phyloP scores from a whole-genome alignment of 2,888 invertebrate genomes.

The Agelastica alni region DNA sequence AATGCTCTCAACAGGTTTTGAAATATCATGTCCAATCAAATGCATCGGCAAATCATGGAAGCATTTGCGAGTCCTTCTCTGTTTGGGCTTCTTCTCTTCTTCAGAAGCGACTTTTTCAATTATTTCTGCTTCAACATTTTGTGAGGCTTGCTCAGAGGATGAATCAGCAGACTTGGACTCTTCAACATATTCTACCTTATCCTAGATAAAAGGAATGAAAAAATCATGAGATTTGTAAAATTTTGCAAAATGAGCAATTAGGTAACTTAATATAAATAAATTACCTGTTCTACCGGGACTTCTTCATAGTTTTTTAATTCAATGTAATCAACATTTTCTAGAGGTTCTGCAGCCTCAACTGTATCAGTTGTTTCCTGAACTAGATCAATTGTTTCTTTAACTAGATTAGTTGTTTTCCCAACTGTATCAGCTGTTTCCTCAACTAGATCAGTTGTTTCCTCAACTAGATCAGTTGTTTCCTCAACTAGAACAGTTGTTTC shows the following conservation, averaged over 20 bases:
- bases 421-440: too few species aligned
- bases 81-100: slow-evolving; percentile 2
- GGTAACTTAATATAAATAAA: not conserved
- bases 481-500: slow-evolving; percentile 4
- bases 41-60: slow-evolving; percentile 51
- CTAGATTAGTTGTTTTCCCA: not conserved
- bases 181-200: not conserved
- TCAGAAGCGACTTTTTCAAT: not conserved
- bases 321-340: not conserved
- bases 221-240: not conserved
- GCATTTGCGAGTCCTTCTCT: slow-evolving; percentile 38
- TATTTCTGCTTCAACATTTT: not conserved
- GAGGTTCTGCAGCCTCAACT: not conserved
- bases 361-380: not conserved
- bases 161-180: not conserved
- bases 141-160: not conserved
- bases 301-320: not conserved
- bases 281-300: not conserved
- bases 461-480: not conserved
- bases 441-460: not conserved
- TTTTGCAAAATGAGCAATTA: not conserved
- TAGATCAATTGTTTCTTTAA: not conserved
- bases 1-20: slow-evolving; percentile 53
- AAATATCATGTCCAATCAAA: slow-evolving; percentile 55
- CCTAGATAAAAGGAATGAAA: not conserved